Conservation (phyloP, 2,113 vertebrate species). For the Panurus biarmicus region DNA sequence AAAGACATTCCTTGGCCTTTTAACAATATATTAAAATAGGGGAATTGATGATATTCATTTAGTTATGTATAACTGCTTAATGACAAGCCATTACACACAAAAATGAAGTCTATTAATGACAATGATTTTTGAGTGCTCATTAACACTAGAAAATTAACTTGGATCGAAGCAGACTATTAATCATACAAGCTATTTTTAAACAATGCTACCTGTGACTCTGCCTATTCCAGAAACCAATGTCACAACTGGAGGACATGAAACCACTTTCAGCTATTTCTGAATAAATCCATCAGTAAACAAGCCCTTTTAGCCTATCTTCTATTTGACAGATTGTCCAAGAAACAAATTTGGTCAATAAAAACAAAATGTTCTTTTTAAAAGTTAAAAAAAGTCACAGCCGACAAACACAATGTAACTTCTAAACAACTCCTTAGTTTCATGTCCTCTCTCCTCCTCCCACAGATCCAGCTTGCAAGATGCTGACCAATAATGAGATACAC, state of each 20-base stretch:
- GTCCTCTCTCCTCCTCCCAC: background rate
- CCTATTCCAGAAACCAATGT: background rate
- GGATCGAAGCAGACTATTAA: background rate
- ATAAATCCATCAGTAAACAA: conserved; percentile 1
- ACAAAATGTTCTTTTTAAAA: conserved; percentile 5
- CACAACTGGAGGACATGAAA: background rate
- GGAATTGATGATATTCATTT: background rate
- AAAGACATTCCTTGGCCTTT: background rate
- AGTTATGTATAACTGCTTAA: background rate
- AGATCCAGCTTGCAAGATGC: background rate
- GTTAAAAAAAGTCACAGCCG: background rate
- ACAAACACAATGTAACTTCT: background rate
- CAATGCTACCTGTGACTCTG: background rate
- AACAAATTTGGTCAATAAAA: background rate
- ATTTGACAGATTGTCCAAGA: background rate
- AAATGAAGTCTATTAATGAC: background rate
- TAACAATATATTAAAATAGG: background rate
- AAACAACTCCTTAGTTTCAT: background rate
- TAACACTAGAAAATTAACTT: background rate
- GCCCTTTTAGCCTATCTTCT: background rate
- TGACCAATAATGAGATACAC: background rate
- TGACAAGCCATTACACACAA: background rate
- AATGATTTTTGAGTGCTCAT: background rate
- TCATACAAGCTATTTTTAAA: background rate
- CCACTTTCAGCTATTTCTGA: background rate